phyloP scores from a whole-genome alignment of 2,113 vertebrate species.

The Phalacrocorax aristotelis region DNA sequence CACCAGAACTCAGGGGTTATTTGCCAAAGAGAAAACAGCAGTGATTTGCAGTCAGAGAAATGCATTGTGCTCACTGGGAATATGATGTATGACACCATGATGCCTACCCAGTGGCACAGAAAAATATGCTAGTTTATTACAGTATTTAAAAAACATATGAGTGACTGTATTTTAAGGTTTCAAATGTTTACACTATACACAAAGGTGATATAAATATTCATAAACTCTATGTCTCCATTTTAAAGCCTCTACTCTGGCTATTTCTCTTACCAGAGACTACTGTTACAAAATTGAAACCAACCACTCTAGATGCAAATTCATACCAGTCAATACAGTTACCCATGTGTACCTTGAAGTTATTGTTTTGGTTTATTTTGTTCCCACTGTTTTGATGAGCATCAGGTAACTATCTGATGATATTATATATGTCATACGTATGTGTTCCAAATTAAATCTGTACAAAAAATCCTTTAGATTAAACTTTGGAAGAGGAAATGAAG shows the following conservation, averaged over 20 bases:
- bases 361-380: not conserved
- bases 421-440: not conserved
- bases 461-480: not conserved
- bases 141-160: not conserved
- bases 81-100: too few species aligned
- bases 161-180: not conserved
- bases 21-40: not conserved
- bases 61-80: accelerated
- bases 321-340: not conserved
- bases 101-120: not conserved
- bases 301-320: not conserved
- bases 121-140: not conserved
- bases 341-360: not conserved
- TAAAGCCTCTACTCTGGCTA: not conserved
- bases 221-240: not conserved
- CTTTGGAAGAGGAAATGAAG: slow-evolving; percentile 31
- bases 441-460: not conserved
- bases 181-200: not conserved
- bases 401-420: not conserved
- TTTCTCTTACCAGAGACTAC: not conserved
- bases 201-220: not conserved
- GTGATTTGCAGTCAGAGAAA: not conserved
- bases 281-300: not conserved
- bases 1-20: not conserved
- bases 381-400: not conserved